A percentile compares a stretch with the other conserved stretches of the same genome.
phyloP scores from a whole-genome alignment of 2,888 invertebrate genomes.

The Conomelus anceps region DNA sequence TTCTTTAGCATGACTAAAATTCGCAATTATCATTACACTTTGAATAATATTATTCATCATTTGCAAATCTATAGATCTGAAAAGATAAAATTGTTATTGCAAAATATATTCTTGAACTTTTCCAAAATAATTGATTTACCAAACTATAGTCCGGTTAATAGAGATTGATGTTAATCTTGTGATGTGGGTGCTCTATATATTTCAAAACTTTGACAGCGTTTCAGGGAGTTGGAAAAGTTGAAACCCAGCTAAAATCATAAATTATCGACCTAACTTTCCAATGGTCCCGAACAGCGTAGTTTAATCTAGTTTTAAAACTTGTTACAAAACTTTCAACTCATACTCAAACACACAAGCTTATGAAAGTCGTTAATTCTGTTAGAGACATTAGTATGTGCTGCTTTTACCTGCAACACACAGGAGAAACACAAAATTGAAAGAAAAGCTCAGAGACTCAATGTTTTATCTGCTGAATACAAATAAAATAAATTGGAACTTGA shows the following conservation, averaged over 20 bases:
- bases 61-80: too few relatives aligned
- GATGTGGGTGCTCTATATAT: not conserved
- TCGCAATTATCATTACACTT: too few relatives aligned
- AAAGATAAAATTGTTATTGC: not conserved
- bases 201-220: not conserved
- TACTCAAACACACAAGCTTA: not conserved
- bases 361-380: not conserved
- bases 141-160: not conserved
- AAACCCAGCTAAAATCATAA: not conserved
- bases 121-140: not conserved
- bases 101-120: not conserved
- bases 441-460: not conserved
- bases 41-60: too few relatives aligned
- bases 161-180: not conserved
- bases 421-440: not conserved
- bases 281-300: not conserved
- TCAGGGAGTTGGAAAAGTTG: not conserved
- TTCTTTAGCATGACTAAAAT: too few relatives aligned
- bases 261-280: not conserved
- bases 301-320: not conserved
- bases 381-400: not conserved
- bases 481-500: not conserved
- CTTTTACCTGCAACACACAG: not conserved
- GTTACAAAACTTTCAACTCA: not conserved
- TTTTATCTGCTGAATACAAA: too few relatives aligned